These are phyloP conservation scores for Anoura caudifer DNA, from an alignment of 2,113 vertebrate species.

Conservation along the genomic window DNA sequence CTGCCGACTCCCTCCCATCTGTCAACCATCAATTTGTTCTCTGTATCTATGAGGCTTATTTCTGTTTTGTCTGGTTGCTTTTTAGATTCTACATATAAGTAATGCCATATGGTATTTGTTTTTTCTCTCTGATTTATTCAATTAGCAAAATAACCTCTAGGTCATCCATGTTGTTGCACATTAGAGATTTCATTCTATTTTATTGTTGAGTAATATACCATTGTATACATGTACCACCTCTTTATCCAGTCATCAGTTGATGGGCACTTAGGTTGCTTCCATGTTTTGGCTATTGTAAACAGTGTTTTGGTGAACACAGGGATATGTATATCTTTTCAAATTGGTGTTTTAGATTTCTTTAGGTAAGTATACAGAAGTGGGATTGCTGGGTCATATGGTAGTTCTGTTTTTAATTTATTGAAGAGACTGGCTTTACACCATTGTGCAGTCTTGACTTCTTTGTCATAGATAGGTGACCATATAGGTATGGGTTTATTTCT, in stretches of 20 bases:
- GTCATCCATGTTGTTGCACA: neutral
- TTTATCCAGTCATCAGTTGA: neutral
- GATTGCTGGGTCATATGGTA: neutral
- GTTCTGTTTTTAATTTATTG: too few species aligned
- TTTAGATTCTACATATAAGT: neutral
- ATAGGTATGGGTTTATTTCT: too few species aligned
- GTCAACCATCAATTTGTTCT: neutral
- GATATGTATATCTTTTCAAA: neutral
- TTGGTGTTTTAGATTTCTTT: too few species aligned
- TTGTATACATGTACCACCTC: neutral
- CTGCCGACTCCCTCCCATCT: neutral
- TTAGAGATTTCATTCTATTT: neutral
- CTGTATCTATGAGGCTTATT: neutral
- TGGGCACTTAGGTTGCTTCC: neutral
- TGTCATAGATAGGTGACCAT: too few species aligned
- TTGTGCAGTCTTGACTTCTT: too few species aligned
- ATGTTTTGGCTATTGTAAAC: neutral
- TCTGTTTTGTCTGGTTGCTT: neutral
- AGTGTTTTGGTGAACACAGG: neutral
- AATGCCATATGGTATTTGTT: neutral
- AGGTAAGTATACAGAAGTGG: too few species aligned
- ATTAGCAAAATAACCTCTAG: neutral
- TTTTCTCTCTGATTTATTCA: neutral
- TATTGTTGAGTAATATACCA: neutral
- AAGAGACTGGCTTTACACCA: too few species aligned